Evolutionary conservation across 2,888 invertebrate species (phyloP), one percentile per base, ranked within the genome.

Genomic region (Lycaena phlaeas): DNA sequence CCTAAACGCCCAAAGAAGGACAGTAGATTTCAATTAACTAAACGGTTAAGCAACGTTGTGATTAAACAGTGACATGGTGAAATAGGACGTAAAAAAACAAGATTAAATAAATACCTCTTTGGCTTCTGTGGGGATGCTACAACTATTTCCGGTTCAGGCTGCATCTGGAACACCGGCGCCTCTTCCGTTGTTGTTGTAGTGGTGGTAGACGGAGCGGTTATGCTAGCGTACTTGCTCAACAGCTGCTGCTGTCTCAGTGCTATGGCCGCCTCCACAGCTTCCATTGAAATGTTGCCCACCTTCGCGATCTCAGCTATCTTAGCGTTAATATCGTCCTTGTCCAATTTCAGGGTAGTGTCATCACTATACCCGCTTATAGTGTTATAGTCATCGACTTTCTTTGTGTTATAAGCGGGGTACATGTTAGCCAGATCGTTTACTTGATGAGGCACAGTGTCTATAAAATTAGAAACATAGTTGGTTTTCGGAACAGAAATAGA

Each of bases 281-380:
- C 92, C 61, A 92, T 89, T 0, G 92, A 92, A 14, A 93, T 89
- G 59, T 94, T 94, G 10, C 92, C 92, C 3, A 91, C 91, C 43
- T 89, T 88, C 0, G 92, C 86, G 43, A 85, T 84, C 54, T 85
- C 85, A 2, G 74, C 75, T 48, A 86, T 86, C 59, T 84, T 85
- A 2, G 71, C 58, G 53, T 76, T 76, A 7, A 85, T 76, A 43
- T 84, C 82, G 45, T 84, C 79, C 36, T 81, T 81, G 38, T 68
- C 77, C 42, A 79, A 64, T 30, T 78, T 78, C 11, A 84, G 50
- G 0, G 67, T 55, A 1, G 74, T 75, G 31, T 84, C 84, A 38
- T 84, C 84, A 29, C 77, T 76, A 42, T 84, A 84, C 25, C 84
- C 84, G 42, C 66, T 69, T 39, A 84, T 82, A n/a, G 66, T 64